Conservation (phyloP, 2,797 vertebrate species). For the Acrossocheilus wenchowensis region DNA sequence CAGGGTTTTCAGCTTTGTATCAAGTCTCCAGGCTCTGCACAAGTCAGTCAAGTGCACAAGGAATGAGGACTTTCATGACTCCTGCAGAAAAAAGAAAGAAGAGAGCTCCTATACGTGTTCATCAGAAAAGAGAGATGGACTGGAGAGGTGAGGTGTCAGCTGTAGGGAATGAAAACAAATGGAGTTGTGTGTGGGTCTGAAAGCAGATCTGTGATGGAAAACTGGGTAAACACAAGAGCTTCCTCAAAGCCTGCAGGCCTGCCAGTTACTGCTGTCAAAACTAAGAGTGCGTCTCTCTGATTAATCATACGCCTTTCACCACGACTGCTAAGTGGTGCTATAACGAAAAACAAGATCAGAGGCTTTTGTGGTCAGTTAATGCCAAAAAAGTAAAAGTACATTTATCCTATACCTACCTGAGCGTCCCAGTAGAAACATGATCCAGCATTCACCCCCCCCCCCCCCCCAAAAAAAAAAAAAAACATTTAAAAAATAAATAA, state of each 20-base stretch:
- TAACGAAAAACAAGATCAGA: slow-evolving; percentile 44
- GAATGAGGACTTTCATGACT: slow-evolving; percentile 33
- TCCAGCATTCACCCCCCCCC: not conserved
- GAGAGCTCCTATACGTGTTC: slow-evolving; percentile 26
- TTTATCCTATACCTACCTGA: slow-evolving; percentile 10
- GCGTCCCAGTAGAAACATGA: not conserved
- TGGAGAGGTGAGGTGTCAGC: slow-evolving; percentile 44
- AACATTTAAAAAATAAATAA: not conserved
- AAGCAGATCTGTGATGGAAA: slow-evolving; percentile 60
- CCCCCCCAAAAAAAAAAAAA: not conserved
- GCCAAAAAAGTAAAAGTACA: slow-evolving; percentile 3
- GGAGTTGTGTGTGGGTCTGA: slow-evolving; percentile 46
- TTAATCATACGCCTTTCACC: slow-evolving; percentile 50
- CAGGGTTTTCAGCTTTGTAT: not conserved
- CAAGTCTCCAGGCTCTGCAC: slow-evolving; percentile 36
- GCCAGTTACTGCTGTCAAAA: slow-evolving; percentile 62
- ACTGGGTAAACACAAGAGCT: slow-evolving; percentile 62
- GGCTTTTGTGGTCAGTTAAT: slow-evolving; percentile 27
- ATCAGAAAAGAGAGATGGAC: slow-evolving; percentile 45
- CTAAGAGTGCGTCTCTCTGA: slow-evolving; percentile 52
- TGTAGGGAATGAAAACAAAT: slow-evolving; percentile 62
- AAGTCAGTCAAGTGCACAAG: slow-evolving; percentile 22
- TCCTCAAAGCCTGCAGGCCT: slow-evolving; percentile 60
- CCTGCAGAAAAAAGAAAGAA: slow-evolving; percentile 22
- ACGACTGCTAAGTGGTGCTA: slow-evolving; percentile 32